phyloP scores from a whole-genome alignment of 2,888 invertebrate genomes.

The Parnassius apollo region DNA sequence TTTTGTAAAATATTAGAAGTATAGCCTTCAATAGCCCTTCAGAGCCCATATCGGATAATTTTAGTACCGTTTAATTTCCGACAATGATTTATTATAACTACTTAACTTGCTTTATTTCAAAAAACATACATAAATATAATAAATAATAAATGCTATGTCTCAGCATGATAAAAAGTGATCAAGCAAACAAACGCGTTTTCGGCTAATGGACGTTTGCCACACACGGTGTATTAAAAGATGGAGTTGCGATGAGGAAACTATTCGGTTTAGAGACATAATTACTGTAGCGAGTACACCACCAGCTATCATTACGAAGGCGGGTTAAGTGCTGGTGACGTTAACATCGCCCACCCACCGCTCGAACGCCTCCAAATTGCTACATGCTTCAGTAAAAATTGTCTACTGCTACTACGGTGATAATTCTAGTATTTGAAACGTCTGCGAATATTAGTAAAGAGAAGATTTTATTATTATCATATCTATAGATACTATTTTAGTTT shows the following conservation, averaged over 20 bases:
- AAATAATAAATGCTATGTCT: constrained; percentile 20
- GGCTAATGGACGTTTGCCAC: constrained; percentile 49
- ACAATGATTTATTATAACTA: too few relatives aligned
- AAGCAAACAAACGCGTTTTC: constrained; percentile 25
- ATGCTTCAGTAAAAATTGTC: constrained; percentile 24
- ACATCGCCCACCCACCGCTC: constrained; percentile 54
- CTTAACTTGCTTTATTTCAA: too few relatives aligned
- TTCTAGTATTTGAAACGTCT: background rate
- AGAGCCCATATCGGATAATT: too few relatives aligned
- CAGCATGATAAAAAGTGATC: constrained; percentile 13
- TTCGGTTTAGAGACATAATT: constrained; percentile 64
- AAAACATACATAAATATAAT: constrained; percentile 2
- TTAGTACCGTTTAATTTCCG: too few relatives aligned
- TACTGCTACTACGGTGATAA: background rate
- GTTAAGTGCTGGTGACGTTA: constrained; percentile 43
- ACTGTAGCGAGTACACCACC: constrained; percentile 54
- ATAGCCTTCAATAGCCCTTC: too few relatives aligned
- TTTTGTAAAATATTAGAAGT: too few relatives aligned
- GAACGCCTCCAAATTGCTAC: constrained; percentile 20
- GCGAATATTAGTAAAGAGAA: background rate
- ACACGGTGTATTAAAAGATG: constrained; percentile 59
- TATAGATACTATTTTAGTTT: too few relatives aligned
- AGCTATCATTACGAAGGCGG: constrained; percentile 54
- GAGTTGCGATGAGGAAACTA: constrained; percentile 62
- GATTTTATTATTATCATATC: too few relatives aligned